Base-by-base conservation (phyloP, 2,888 invertebrate species). In the Carabus problematicus region DNA sequence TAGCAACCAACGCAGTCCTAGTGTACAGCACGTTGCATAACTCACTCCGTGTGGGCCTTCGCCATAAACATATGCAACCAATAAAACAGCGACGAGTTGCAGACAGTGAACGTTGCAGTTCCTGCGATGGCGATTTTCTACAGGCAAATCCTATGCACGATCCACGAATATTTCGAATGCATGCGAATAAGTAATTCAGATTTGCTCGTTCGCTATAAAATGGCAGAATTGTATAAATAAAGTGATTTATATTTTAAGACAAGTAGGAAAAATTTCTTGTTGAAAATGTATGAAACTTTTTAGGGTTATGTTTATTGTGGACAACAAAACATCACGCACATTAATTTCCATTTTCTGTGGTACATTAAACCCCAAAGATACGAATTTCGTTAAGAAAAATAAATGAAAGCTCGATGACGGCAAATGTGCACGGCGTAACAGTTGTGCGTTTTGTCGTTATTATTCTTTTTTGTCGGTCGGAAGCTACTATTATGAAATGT, bases 191-290 rank as follows among this genome's bases (percentile, higher is more conserved):
- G 19, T 43, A 18, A 60, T 60, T 60, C 19, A 60, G 60, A 60
- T 45, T 19, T 60, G 60, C 14, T 16, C 14, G 45, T 45, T 29
- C 43, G 18, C 60, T 29, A 39, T 58, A 58, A 58, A 29, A 29
- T 18, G 43, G 43, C 3, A 19, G 52, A 55, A 29, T 60, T 60
- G 42, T 60, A 43, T 43, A 43, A 60, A 60, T 43, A 45, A 45
- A 42, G 45, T 42, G 60, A 60, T 60, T 60, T 42, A 59, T 59
- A 60, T 60, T 60, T 60, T 60, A 60, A 60, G 55, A 45, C 29
- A 19, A 43, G n/a, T 43, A 43, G 43, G 42, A 45, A 60, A 60
- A 60, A 60, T 45, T 6, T 45, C 45, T 29, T 29, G 45, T 45
- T 60, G 60, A 43, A 60, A 60, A 60, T 60, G 42, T 60, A 60